phyloP scores from a whole-genome alignment of 2,113 vertebrate genomes.

The Paramormyrops kingsleyae region DNA sequence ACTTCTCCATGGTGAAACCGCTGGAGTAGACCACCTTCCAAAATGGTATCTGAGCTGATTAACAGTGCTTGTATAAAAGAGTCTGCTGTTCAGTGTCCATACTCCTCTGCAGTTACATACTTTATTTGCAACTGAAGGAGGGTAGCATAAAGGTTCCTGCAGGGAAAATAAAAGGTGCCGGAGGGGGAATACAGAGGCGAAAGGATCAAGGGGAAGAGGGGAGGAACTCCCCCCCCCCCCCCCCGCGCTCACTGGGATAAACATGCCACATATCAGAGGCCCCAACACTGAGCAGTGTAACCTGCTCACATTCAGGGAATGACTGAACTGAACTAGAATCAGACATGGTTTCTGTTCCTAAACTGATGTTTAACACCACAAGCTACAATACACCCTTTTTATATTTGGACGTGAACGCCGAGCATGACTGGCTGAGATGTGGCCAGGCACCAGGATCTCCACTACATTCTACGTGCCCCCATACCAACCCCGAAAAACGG shows the following conservation, averaged over 20 bases:
- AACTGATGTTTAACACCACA: neutral
- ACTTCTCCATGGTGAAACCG: neutral
- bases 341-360: neutral
- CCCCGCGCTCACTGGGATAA: neutral
- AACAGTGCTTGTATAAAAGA: neutral
- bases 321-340: neutral
- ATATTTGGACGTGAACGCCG: neutral
- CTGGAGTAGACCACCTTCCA: neutral
- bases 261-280: neutral
- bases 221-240: neutral
- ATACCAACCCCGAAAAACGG: neutral
- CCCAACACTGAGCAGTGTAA: neutral
- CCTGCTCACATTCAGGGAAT: neutral
- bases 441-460: neutral
- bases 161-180: neutral
- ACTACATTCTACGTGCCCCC: neutral
- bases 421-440: neutral
- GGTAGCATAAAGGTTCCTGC: neutral
- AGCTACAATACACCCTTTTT: neutral
- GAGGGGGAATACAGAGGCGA: neutral
- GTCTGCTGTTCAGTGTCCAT: neutral
- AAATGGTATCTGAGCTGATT: neutral
- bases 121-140: neutral
- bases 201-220: neutral
- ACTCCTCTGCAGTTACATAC: neutral